Conservation (phyloP, 1,140 invertebrate species). For the Sarcophaga bullata region DNA sequence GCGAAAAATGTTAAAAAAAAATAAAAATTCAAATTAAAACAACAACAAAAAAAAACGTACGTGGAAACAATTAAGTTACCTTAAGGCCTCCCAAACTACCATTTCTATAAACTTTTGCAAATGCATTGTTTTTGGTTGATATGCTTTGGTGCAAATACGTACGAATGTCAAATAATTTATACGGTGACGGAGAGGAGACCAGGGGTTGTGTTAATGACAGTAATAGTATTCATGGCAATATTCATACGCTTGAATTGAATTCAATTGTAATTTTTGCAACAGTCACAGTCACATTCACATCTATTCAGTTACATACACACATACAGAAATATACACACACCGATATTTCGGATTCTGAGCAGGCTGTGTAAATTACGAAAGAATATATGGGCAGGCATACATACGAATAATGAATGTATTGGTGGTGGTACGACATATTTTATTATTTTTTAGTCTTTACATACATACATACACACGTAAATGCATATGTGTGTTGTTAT, state of each 20-base stretch:
- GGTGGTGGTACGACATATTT: too few species aligned
- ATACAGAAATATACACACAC: background rate
- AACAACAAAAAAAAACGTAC: background rate
- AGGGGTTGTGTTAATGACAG: background rate
- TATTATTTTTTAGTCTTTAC: background rate
- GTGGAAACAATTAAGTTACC: conserved; percentile 29
- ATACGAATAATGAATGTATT: too few species aligned
- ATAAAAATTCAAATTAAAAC: background rate
- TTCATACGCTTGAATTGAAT: conserved; percentile 1
- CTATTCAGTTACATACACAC: background rate
- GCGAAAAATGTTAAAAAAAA: background rate
- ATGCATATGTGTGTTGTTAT: too few species aligned
- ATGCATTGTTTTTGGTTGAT: background rate
- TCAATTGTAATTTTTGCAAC: conserved; percentile 15
- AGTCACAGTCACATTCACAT: background rate
- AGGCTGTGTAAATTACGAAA: too few species aligned
- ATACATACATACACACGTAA: background rate
- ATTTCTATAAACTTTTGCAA: conserved; percentile 10
- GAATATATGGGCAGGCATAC: too few species aligned
- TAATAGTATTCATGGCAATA: background rate
- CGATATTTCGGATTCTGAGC: too few species aligned
- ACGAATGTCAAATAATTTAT: too few species aligned
- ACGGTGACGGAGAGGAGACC: too few species aligned
- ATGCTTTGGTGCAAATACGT: background rate
- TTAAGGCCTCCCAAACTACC: background rate